Conservation (phyloP, 2,888 invertebrate species). For the Rhopalosiphum nymphaeae region DNA sequence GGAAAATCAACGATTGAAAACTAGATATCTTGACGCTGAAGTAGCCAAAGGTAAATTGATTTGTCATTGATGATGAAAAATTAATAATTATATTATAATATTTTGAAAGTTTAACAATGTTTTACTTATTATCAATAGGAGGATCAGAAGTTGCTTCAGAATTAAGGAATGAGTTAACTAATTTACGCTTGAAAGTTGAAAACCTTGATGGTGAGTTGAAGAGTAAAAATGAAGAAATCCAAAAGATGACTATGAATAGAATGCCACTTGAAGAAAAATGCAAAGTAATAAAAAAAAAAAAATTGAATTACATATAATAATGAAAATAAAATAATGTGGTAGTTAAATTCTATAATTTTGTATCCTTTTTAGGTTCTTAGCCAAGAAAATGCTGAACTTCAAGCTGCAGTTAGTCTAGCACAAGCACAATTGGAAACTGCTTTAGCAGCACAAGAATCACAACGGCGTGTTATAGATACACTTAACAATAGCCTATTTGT, state of each 20-base stretch:
- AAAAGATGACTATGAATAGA: constrained; percentile 73
- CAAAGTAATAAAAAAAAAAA: constrained; percentile 68
- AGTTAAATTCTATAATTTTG: constrained; percentile 34
- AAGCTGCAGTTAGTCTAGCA: constrained; percentile 79
- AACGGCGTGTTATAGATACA: constrained; percentile 83
- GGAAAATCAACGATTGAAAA: constrained; percentile 87
- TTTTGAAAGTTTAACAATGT: neutral
- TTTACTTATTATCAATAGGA: constrained; percentile 69
- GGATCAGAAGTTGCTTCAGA: constrained; percentile 82
- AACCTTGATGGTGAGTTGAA: constrained; percentile 85
- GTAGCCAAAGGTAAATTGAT: constrained; percentile 75
- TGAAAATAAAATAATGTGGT: neutral
- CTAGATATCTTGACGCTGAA: constrained; percentile 80
- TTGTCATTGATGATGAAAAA: neutral
- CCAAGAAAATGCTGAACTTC: constrained; percentile 78
- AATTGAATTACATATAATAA: neutral
- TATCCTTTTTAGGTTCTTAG: constrained; percentile 72
- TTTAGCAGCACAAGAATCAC: constrained; percentile 84
- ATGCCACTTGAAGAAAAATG: constrained; percentile 69
- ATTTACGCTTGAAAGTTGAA: constrained; percentile 84
- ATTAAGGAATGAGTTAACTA: constrained; percentile 80
- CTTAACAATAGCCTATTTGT: constrained; percentile 86
- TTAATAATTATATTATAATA: neutral
- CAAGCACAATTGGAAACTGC: constrained; percentile 86
- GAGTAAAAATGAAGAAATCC: constrained; percentile 86